A percentile compares a stretch with the other conserved stretches of the same genome.
Conservation (phyloP, 1,140 invertebrate species). For the Eupeodes corollae region DNA sequence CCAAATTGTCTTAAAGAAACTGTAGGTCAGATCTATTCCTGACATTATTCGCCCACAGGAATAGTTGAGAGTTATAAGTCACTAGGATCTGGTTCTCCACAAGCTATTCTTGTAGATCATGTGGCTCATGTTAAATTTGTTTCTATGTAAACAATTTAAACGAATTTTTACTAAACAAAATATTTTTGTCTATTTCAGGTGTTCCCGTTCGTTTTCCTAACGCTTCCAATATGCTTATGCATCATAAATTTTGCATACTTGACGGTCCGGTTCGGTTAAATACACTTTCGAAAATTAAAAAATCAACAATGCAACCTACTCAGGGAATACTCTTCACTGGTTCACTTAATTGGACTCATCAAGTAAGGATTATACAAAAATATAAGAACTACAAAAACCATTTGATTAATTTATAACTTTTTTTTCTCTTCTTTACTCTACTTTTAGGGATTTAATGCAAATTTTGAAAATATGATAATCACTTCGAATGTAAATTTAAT, state of each 20-base stretch:
- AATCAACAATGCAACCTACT: neutral
- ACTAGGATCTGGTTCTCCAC: too few relatives aligned
- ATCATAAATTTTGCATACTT: conserved; percentile 27
- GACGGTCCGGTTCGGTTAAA: conserved; percentile 10
- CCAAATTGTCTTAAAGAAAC: too few relatives aligned
- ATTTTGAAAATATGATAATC: conserved; percentile 25
- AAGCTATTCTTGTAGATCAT: too few relatives aligned
- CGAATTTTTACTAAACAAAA: neutral
- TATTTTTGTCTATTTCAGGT: neutral
- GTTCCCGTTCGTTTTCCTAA: conserved; percentile 14
- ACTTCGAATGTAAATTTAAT: conserved; percentile 6
- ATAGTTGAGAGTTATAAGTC: too few relatives aligned
- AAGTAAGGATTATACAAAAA: conserved; percentile 1
- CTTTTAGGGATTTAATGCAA: conserved; percentile 15
- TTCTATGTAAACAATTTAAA: too few relatives aligned
- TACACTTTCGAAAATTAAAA: neutral
- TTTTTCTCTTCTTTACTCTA: neutral
- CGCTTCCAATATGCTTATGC: conserved; percentile 16
- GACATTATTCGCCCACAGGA: too few relatives aligned
- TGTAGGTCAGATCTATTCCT: too few relatives aligned
- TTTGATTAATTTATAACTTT: too few relatives aligned
- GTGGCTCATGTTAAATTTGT: too few relatives aligned
- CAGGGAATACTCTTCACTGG: conserved; percentile 14
- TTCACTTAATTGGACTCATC: conserved; percentile 24
- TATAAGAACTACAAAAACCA: neutral